Conservation (phyloP, 2,888 invertebrate species). For the Chrysotoxum bicinctum region DNA sequence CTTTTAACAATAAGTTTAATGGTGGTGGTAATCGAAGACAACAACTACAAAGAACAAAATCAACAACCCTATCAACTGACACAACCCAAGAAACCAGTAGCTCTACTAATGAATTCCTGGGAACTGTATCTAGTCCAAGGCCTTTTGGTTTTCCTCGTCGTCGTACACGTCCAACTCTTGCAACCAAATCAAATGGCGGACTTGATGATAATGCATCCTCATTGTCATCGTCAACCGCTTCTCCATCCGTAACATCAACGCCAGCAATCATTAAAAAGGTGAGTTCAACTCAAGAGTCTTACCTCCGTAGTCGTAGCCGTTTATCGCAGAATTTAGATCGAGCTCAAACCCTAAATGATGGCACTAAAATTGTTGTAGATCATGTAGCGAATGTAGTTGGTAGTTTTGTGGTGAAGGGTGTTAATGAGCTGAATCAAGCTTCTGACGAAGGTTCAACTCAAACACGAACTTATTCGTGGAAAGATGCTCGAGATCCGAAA, state of each 20-base stretch:
- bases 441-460: not conserved
- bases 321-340: slow-evolving; percentile 58
- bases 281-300: slow-evolving; percentile 77
- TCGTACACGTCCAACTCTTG: slow-evolving; percentile 81
- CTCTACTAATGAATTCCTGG: slow-evolving; percentile 77
- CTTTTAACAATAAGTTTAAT: slow-evolving; percentile 40
- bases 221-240: slow-evolving; percentile 37
- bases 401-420: slow-evolving; percentile 62
- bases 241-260: slow-evolving; percentile 42
- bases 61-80: slow-evolving; percentile 74
- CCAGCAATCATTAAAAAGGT: slow-evolving; percentile 79
- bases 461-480: slow-evolving; percentile 65
- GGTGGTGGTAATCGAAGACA: slow-evolving; percentile 77
- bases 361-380: slow-evolving; percentile 65
- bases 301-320: slow-evolving; percentile 64
- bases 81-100: slow-evolving; percentile 73
- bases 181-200: slow-evolving; percentile 71
- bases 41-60: slow-evolving; percentile 74
- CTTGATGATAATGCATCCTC: slow-evolving; percentile 52
- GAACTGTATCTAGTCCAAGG: slow-evolving; percentile 83
- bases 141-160: slow-evolving; percentile 83
- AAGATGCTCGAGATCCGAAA: slow-evolving; percentile 52
- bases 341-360: slow-evolving; percentile 54
- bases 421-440: not conserved
- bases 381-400: slow-evolving; percentile 68